These are phyloP conservation scores for Synanthedon andrenaeformis DNA, from an alignment of 2,888 invertebrate genomes.

Conservation along the genomic window DNA sequence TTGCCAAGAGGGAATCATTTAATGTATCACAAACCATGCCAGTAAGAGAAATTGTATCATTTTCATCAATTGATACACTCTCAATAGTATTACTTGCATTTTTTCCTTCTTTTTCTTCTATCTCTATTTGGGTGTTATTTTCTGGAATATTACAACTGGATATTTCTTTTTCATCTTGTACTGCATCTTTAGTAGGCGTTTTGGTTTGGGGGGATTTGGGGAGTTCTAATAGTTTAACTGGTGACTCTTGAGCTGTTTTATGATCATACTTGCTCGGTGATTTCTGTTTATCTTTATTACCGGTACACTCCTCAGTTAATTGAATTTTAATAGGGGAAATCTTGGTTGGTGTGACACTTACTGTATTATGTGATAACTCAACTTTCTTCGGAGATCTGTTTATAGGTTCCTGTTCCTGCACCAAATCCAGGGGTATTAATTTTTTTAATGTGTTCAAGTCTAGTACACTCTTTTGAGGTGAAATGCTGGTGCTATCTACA, in stretches of 20 bases:
- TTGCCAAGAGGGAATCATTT: constrained; percentile 38
- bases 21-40: constrained; percentile 9
- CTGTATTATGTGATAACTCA: neutral
- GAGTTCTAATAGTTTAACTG: constrained; percentile 2
- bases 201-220: neutral
- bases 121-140: neutral
- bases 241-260: constrained; percentile 1
- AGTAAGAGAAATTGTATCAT: neutral
- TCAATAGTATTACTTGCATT: neutral
- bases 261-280: neutral
- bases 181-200: too few relatives aligned
- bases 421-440: neutral
- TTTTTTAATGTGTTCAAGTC: neutral
- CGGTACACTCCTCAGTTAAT: neutral
- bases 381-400: neutral
- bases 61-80: neutral
- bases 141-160: too few relatives aligned
- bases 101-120: neutral
- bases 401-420: neutral
- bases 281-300: neutral
- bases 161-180: too few relatives aligned
- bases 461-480: neutral
- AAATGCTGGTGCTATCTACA: neutral
- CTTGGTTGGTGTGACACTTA: neutral
- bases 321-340: neutral